Conservation (phyloP, 2,113 vertebrate species). For the Leucopsar rothschildi region DNA sequence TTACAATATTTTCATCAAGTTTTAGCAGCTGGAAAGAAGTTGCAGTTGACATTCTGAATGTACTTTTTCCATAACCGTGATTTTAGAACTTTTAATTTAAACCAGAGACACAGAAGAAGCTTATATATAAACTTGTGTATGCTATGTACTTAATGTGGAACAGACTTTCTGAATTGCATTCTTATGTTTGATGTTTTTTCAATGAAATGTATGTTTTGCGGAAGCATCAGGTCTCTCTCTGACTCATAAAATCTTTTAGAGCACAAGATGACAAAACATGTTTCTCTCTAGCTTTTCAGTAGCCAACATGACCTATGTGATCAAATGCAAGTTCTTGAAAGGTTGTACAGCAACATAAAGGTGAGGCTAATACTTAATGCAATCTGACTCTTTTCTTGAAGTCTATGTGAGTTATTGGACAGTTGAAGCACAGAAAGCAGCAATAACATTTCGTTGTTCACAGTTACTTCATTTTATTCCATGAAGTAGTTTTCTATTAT, state of each 20-base stretch:
- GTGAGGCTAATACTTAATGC: neutral
- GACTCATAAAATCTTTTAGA: neutral
- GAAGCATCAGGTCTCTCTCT: neutral
- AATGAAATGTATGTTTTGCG: constrained; percentile 6
- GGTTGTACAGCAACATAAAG: neutral
- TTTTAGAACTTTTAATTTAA: neutral
- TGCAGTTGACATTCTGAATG: neutral
- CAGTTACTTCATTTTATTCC: neutral
- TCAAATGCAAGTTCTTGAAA: constrained; percentile 6
- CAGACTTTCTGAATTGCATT: neutral
- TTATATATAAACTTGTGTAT: neutral
- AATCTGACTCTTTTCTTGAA: neutral
- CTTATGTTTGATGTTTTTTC: neutral
- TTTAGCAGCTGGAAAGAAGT: neutral
- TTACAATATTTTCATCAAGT: neutral
- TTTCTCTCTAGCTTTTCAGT: neutral
- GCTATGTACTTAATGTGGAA: neutral
- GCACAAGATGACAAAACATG: neutral
- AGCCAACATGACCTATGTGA: neutral
- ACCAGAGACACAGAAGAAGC: neutral
- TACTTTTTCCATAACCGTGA: neutral
- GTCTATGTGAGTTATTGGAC: neutral
- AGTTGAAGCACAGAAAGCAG: neutral
- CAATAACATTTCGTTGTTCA: neutral
- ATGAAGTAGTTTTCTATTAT: neutral